phyloP scores from a whole-genome alignment of 2,888 invertebrate species.

The Eupithecia abbreviata region DNA sequence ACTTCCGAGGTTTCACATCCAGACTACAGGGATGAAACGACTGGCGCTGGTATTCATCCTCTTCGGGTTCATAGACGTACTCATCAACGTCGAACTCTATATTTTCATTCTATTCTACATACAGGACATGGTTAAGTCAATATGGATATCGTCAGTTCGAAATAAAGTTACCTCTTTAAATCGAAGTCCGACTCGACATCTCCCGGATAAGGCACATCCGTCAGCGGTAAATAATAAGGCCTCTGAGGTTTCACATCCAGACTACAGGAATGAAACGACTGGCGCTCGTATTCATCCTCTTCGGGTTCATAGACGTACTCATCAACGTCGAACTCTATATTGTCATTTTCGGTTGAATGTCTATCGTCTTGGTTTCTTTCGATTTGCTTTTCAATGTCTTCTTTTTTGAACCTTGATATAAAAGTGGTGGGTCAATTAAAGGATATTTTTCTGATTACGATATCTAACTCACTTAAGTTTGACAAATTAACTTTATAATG shows the following conservation, averaged over 20 bases:
- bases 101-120: slow-evolving; percentile 43
- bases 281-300: slow-evolving; percentile 52
- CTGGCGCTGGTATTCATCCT: slow-evolving; percentile 52
- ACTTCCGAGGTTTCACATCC: slow-evolving; percentile 54
- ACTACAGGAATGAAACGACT: slow-evolving; percentile 48
- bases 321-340: slow-evolving; percentile 69
- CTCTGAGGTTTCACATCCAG: slow-evolving; percentile 53
- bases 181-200: slow-evolving; percentile 70
- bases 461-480: too few relatives aligned
- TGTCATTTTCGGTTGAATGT: slow-evolving; percentile 40
- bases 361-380: slow-evolving; percentile 45
- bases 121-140: too few relatives aligned
- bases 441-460: background rate
- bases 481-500: too few relatives aligned
- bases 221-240: slow-evolving; percentile 66
- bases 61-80: slow-evolving; percentile 59
- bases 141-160: too few relatives aligned
- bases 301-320: slow-evolving; percentile 60
- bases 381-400: slow-evolving; percentile 63
- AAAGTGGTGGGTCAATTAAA: background rate
- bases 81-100: slow-evolving; percentile 68
- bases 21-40: slow-evolving; percentile 48
- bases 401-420: slow-evolving; percentile 63
- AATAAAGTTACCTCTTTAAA: slow-evolving; percentile 64
- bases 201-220: slow-evolving; percentile 72